Evolutionary conservation across 2,888 invertebrate genomes (phyloP).

Genomic region (Blastobasis adustella): DNA sequence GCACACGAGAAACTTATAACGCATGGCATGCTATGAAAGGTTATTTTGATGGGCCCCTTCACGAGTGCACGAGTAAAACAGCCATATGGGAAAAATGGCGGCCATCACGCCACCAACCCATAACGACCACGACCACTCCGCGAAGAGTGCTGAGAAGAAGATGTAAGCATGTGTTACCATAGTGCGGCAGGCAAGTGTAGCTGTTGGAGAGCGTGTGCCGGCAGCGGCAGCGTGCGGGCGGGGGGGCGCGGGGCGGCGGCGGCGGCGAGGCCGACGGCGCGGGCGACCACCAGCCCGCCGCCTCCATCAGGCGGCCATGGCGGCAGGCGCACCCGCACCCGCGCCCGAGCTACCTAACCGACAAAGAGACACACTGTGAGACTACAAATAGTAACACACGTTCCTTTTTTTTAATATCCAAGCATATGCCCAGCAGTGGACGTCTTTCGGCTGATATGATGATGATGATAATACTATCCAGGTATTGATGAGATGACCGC

Average conservation of each 20-base stretch:
- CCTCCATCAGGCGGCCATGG: slow-evolving; percentile 67
- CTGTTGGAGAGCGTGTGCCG: slow-evolving; percentile 57
- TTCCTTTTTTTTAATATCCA: not conserved
- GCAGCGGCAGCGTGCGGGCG: slow-evolving; percentile 65
- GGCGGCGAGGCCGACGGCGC: slow-evolving; percentile 66
- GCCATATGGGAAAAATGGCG: no score
- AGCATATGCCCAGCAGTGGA: not conserved
- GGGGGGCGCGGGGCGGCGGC: slow-evolving; percentile 67
- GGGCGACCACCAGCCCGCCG: slow-evolving; percentile 63
- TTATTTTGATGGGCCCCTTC: no score
- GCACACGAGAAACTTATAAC: no score
- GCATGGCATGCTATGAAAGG: no score
- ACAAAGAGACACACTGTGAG: not conserved
- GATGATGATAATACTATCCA: not conserved
- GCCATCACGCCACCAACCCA: no score
- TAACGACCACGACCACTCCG: no score
- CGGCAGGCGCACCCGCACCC: slow-evolving; percentile 53
- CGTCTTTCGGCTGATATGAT: not conserved
- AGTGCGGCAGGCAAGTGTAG: slow-evolving; percentile 64
- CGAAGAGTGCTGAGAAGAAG: no score
- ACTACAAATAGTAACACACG: not conserved
- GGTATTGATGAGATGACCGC: no score
- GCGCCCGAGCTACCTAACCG: slow-evolving; percentile 58
- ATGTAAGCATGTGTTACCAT: slow-evolving; percentile 30
- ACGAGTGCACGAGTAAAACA: no score